Percentiles rank a stretch among this genome's conserved stretches.
phyloP scores from a whole-genome alignment of 2,888 invertebrate genomes.

The Scaptomyza tumidula region DNA sequence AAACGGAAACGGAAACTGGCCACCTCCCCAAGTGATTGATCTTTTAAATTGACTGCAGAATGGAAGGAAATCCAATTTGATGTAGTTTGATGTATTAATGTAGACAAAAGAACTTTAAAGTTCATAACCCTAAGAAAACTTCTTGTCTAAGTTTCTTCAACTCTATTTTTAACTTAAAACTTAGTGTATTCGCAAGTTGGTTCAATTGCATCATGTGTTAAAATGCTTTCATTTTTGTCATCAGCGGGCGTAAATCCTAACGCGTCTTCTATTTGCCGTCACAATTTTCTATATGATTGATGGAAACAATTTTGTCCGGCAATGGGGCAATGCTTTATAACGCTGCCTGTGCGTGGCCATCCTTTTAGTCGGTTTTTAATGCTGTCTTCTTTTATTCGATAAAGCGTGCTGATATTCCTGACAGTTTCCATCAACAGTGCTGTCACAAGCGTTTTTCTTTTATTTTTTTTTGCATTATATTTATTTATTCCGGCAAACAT shows the following conservation, averaged over 20 bases:
- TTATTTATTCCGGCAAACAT: conserved; percentile 38
- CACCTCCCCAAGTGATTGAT: background rate
- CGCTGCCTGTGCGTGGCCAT: conserved; percentile 12
- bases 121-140: background rate
- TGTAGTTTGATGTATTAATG: background rate
- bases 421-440: conserved; percentile 53
- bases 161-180: background rate
- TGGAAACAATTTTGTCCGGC: conserved; percentile 48
- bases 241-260: conserved; percentile 28
- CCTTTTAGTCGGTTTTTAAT: conserved; percentile 52
- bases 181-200: background rate
- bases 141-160: no score
- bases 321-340: conserved; percentile 15
- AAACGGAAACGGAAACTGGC: conserved; percentile 6
- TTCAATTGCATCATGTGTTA: background rate
- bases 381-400: conserved; percentile 10
- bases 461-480: conserved; percentile 15
- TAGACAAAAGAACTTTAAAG: background rate
- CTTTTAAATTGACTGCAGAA: background rate
- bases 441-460: conserved; percentile 29
- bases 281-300: conserved; percentile 55
- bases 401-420: conserved; percentile 33
- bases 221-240: conserved; percentile 36
- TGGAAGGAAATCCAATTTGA: background rate
- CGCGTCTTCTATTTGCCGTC: conserved; percentile 16